Base-by-base conservation (phyloP, 1,140 invertebrate genomes). In the Penaeus chinensis region DNA sequence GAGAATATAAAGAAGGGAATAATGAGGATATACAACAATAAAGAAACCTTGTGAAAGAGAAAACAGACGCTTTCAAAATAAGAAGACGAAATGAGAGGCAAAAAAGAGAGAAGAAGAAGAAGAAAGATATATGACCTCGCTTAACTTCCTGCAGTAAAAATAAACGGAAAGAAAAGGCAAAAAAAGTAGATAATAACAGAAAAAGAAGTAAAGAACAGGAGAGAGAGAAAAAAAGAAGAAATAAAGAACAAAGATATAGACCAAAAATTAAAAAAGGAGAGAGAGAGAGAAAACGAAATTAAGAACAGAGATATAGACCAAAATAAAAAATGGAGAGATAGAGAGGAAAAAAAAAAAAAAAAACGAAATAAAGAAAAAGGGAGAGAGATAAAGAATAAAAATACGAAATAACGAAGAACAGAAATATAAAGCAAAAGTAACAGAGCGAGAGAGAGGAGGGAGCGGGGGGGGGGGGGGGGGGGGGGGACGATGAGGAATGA, bases 291-390 rank as follows among this genome's bases (percentile, higher is more conserved):
- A 20, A 78, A 62, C 27, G 16, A 42, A 62, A 13, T n/a, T 10
- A 60, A 27, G 22, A 62, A 80, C n/a, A 62, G 5, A 61, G 27
- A 69, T 8, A 69, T 4, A n/a, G 7, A 8, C 7, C 7, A 69
- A 27, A 69, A 27, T n/a, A n/a, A 77, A 42, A 32, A 42, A n/a
- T 2, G 42, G 74, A 77, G 24, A 77, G 3, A 77, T 1, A 77
- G 24, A 77, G 24, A 32, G 24, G 47, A 1, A 77, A 13, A 77
- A 13, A 77, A 13, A 60, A 80, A 78, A 37, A 78, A 8, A 78
- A 37, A 78, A 37, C 24, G 76, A 78, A 37, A 78, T n/a, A 78
- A 37, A 78, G 76, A 78, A 78, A 37, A 78, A 37, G 20, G 8
- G 37, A 42, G 37, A 42, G 37, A 42, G 18, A 42, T 7, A 37